Evolutionary conservation across 2,113 vertebrate species (phyloP), one percentile per base, ranked within the genome.

Genomic region (Epinephelus lanceolatus): DNA sequence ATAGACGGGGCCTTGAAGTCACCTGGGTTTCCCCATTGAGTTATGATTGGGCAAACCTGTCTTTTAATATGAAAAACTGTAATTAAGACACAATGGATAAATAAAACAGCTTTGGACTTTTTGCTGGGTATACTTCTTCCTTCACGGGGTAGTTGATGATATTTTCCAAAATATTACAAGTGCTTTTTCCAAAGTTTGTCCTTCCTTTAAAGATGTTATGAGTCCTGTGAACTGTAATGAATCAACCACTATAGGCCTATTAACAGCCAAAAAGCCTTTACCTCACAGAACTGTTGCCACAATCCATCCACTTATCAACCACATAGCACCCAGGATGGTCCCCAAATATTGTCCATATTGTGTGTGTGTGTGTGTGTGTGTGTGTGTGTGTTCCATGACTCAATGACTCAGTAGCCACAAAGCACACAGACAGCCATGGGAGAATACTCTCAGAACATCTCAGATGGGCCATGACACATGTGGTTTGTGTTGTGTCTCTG

Each of bases 281-380:
- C 18, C 37, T 61, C 21, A n/a, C 37, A 66, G 21, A 73, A 23
- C 10, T 42, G 52, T 56, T 68, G 37, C 56, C 75, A 27, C 53
- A 73, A n/a, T 71, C 25, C 27, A 23, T 76, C 53, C 61, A 88
- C 81, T 81, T 71, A 73, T 68, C 40, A 68, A 47, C 61, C 68
- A 69, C 73, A 88, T 49, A 17, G 63, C 62, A 72, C 49, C 45
- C 27, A 77, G 53, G 53, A 42, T n/a, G 23, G 3, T 56, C 67
- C 61, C 30, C 3, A 37, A 69, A 59, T 51, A 62, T 40, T 52
- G 9, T 11, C 13, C 56, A 72, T 27, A 27, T 27, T 27, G 30
- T 5, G 30, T 30, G 30, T 76, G 73, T 57, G 33, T 7, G 73
- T 57, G 33, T 7, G 73, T 57, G 33, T 7, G 49, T 76, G 55